A percentile compares a stretch with the other conserved stretches of the same genome.
phyloP scores from a whole-genome alignment of 2,113 vertebrate genomes.

The Pholis gunnellus region DNA sequence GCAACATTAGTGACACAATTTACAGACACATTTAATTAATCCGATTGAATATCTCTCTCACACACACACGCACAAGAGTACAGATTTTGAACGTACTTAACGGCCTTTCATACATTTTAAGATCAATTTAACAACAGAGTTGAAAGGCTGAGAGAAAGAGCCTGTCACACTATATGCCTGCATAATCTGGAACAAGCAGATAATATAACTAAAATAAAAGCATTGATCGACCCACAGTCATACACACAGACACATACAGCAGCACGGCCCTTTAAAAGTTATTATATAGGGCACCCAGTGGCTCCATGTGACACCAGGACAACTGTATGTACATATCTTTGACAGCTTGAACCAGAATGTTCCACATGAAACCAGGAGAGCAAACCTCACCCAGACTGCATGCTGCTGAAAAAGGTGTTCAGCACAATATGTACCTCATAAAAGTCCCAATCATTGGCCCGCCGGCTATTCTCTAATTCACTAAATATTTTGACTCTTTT shows the following conservation, averaged over 20 bases:
- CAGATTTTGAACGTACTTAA: neutral
- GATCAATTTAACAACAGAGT: neutral
- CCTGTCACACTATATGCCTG: neutral
- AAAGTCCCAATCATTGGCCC: neutral
- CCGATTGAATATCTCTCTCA: neutral
- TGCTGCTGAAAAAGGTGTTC: neutral
- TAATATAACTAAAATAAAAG: neutral
- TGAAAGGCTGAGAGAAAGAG: neutral
- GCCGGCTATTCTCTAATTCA: neutral
- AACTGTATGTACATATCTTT: slow-evolving; percentile 50
- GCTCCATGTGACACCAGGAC: slow-evolving; percentile 48
- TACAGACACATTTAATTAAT: neutral
- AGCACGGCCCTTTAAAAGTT: slow-evolving; percentile 14
- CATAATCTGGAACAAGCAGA: no score
- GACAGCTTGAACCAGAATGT: slow-evolving; percentile 59
- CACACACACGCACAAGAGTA: neutral
- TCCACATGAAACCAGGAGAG: slow-evolving; percentile 31
- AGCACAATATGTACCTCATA: slow-evolving; percentile 1
- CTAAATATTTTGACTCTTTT: neutral
- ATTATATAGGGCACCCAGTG: slow-evolving; percentile 2
- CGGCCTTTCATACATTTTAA: neutral
- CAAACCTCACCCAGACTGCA: slow-evolving; percentile 14
- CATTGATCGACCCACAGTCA: neutral
- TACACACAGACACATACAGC: neutral
- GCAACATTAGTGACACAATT: slow-evolving; percentile 23